Percentiles rank a stretch among this genome's conserved stretches.
Conservation (phyloP, 2,888 invertebrate species). For the Mythimna loreyi region DNA sequence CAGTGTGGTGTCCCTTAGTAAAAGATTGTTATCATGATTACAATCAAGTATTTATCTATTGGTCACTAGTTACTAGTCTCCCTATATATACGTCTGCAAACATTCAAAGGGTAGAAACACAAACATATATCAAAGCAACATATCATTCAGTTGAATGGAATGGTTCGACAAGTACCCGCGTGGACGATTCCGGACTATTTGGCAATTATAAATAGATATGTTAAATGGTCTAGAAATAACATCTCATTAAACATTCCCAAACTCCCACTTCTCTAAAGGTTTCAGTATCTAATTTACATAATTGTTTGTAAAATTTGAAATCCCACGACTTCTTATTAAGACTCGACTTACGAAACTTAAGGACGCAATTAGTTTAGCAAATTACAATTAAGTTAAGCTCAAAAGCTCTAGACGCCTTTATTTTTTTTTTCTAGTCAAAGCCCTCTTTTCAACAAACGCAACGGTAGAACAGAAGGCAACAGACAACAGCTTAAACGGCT, state of each 20-base stretch:
- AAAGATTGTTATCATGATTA: no score
- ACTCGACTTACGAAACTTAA: conserved; percentile 14
- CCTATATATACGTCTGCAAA: no score
- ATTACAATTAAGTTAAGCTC: conserved; percentile 26
- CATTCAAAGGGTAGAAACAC: background rate
- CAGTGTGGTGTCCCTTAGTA: no score
- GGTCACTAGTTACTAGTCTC: no score
- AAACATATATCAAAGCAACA: background rate
- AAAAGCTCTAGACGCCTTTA: background rate
- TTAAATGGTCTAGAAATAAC: conserved; percentile 5
- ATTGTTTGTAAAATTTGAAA: conserved; percentile 2
- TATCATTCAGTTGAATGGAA: conserved; percentile 5
- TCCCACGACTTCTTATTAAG: conserved; percentile 10
- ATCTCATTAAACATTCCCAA: conserved; percentile 1
- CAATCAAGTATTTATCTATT: no score
- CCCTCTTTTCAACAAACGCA: conserved; percentile 12
- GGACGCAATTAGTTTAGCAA: conserved; percentile 18
- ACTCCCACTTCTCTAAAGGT: background rate
- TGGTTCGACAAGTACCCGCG: background rate
- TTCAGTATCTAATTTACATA: background rate
- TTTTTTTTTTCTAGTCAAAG: conserved; percentile 18
- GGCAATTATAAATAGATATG: conserved; percentile 7
- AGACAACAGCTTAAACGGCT: conserved; percentile 10
- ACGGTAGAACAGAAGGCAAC: conserved; percentile 8
- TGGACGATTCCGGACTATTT: background rate